Base-by-base conservation (phyloP, 2,888 invertebrate species). In the Parthenolecanium corni region DNA sequence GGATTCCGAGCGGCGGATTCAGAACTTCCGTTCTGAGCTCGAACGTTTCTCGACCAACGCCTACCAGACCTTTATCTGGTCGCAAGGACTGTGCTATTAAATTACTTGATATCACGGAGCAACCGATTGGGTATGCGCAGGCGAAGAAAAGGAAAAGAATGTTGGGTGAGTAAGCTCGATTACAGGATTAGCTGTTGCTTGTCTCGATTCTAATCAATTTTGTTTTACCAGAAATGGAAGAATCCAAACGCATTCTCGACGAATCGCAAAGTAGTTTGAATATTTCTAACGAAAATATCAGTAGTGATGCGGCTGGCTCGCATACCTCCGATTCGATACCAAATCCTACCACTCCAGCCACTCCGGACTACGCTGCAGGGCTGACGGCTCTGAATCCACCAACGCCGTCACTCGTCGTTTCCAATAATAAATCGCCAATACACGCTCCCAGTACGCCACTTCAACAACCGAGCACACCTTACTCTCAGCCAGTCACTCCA, bases 21-120 rank as follows among this genome's bases (percentile, higher is more conserved):
- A 69, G 68, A 69, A 69, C 68, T 65, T 69, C 64, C 69, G 66
- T 66, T 62, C 21, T 75, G 72, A 56, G 76, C 74, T 68, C 77
- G 72, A 67, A 72, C 65, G 70, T 76, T 3, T 79, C 67, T 23
- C 66, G 70, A 42, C 67, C 82, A 12, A 79, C 80, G 54, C 72
- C 81, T 64, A 77, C 80, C 49, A 77, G 85, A 65, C 81, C 80
- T 31, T 82, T 80, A 36, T 84, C 80, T 58, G 84, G 79, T 62
- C 82, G 81, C 69, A 92, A 83, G 77, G 94, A 90, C 73, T 87
- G 93, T 58, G 95, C 95, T 64, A 93, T 95, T 69, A 96, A 96
- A 76, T 77, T 96, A 52, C 77, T 96, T 42, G 95, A 95, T 73
- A 92, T 96, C 70, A 84, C 87, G 2, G 95, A 96, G 72, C 91